Conservation (phyloP, 1,140 invertebrate genomes). For the Apis florea region DNA sequence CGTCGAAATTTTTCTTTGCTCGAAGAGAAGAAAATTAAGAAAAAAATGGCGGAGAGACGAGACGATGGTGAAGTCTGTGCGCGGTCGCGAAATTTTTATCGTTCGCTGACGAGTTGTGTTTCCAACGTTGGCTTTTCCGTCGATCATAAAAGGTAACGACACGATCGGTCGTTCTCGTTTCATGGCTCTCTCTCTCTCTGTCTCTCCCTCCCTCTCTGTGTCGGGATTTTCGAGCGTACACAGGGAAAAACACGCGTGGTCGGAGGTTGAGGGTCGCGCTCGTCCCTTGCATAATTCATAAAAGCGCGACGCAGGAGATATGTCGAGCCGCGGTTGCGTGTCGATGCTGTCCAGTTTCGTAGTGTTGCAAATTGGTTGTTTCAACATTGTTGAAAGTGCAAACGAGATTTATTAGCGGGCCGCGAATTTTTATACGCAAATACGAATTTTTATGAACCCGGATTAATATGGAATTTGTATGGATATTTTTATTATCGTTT, state of each 20-base stretch:
- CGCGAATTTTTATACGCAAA: background rate
- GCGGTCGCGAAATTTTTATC: conserved; percentile 17
- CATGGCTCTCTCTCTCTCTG: background rate
- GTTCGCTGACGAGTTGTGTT: conserved; percentile 15
- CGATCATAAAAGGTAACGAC: conserved; percentile 35
- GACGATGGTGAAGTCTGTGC: background rate
- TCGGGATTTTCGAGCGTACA: conserved; percentile 1
- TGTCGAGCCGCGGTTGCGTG: background rate
- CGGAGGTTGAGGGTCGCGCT: background rate
- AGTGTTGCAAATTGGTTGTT: background rate
- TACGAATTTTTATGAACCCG: no score
- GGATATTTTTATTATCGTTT: no score
- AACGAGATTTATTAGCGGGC: background rate
- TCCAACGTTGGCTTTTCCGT: background rate
- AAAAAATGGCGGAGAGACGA: background rate
- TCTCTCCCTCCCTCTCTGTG: background rate
- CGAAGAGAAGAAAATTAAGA: background rate
- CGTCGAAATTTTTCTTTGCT: background rate
- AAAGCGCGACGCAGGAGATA: background rate
- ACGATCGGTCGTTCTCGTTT: conserved; percentile 22
- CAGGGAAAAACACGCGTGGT: background rate
- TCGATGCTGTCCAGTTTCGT: no score
- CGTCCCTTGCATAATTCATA: conserved; percentile 22
- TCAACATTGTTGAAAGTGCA: background rate
- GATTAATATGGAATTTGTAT: no score